phyloP scores from a whole-genome alignment of 2,888 invertebrate genomes.

The Sphaerophoria taeniata region DNA sequence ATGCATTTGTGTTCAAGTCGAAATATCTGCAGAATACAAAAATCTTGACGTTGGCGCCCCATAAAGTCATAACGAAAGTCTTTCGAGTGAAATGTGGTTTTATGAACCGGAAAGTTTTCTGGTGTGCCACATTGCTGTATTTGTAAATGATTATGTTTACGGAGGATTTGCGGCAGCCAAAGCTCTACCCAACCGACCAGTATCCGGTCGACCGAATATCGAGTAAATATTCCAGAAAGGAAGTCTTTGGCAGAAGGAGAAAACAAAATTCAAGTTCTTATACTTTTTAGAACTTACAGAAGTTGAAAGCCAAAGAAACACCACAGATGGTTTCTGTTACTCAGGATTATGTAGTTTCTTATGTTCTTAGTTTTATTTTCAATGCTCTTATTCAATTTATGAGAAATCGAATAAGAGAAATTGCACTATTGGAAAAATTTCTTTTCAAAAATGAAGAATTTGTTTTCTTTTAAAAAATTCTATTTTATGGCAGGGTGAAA shows the following conservation, averaged over 20 bases:
- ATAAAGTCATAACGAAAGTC: constrained; percentile 30
- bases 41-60: background rate
- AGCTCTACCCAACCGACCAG: background rate
- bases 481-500: background rate
- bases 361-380: constrained; percentile 42
- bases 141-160: constrained; percentile 65
- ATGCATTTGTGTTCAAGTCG: constrained; percentile 34
- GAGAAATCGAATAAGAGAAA: constrained; percentile 44
- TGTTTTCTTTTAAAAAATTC: constrained; percentile 30
- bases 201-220: too few relatives aligned
- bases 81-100: constrained; percentile 29
- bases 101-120: constrained; percentile 51
- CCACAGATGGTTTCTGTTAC: constrained; percentile 50
- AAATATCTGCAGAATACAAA: background rate
- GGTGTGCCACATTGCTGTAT: constrained; percentile 46
- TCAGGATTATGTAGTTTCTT: constrained; percentile 51
- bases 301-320: constrained; percentile 16
- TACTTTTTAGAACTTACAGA: background rate
- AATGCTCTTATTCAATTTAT: constrained; percentile 55
- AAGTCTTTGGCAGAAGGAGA: background rate
- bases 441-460: background rate
- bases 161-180: constrained; percentile 51
- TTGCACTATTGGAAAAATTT: constrained; percentile 21
- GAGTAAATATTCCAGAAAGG: constrained; percentile 38
- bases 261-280: constrained; percentile 18